Conservation (phyloP, 2,797 vertebrate species). For the Miichthys miiuy region DNA sequence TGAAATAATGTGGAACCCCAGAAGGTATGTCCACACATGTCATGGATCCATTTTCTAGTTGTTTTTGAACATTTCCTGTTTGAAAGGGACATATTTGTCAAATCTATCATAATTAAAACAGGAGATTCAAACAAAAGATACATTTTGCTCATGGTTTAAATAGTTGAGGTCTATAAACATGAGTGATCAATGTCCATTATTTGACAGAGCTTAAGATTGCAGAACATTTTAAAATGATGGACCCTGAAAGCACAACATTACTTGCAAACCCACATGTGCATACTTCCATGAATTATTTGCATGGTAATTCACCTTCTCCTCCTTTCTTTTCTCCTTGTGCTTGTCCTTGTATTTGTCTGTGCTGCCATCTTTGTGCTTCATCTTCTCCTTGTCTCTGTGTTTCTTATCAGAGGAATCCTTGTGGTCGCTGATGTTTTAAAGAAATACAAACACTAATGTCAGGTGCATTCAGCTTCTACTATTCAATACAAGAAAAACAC, state of each 20-base stretch:
- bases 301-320: constrained; percentile 89
- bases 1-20: not conserved
- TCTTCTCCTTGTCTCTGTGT: constrained; percentile 94
- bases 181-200: not conserved
- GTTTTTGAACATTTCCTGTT: not conserved
- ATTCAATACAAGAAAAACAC: not conserved
- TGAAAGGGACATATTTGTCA: not conserved
- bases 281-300: constrained; percentile 6
- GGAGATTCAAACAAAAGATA: not conserved
- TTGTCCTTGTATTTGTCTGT: constrained; percentile 93
- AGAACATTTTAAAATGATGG: not conserved
- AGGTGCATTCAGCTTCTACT: not conserved
- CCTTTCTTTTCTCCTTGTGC: constrained; percentile 92
- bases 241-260: not conserved
- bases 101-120: not conserved
- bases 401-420: constrained; percentile 96
- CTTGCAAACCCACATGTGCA: not conserved
- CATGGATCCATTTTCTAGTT: not conserved
- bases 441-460: constrained; percentile 14
- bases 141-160: not conserved
- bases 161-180: not conserved
- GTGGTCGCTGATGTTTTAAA: constrained; percentile 86
- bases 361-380: constrained; percentile 90
- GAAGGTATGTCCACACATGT: not conserved
- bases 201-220: not conserved